These are phyloP conservation scores for Stenodera caucasica DNA, from an alignment of 2,888 invertebrate species.

Conservation along the genomic window DNA sequence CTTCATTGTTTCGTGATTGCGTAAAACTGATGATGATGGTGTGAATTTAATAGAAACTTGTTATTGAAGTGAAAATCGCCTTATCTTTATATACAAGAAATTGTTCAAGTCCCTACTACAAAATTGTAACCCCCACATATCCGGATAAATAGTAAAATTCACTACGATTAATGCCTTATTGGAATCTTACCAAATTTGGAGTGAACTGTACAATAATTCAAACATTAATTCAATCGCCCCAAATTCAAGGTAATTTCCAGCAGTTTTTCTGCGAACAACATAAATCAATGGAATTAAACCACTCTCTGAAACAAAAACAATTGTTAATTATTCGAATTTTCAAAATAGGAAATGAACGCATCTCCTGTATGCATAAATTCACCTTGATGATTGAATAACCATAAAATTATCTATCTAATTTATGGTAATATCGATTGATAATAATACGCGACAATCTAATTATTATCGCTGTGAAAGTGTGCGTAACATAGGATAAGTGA, in stretches of 20 bases:
- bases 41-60: slow-evolving; percentile 24
- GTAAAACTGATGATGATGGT: no score
- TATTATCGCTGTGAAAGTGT: slow-evolving; percentile 1
- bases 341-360: no score
- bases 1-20: slow-evolving; percentile 32
- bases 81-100: slow-evolving; percentile 32
- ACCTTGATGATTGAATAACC: neutral
- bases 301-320: no score
- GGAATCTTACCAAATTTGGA: slow-evolving; percentile 11
- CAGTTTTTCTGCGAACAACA: no score
- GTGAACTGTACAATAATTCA: no score
- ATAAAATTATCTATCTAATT: neutral
- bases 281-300: no score
- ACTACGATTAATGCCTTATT: slow-evolving; percentile 7
- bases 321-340: no score
- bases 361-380: neutral
- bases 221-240: no score
- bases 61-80: slow-evolving; percentile 31
- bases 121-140: neutral
- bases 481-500: neutral
- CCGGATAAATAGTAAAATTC: neutral
- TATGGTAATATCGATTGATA: neutral
- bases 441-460: neutral
- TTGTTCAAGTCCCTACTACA: slow-evolving; percentile 24
- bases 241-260: no score